Evolutionary conservation across 2,113 vertebrate species (phyloP), one percentile per base, ranked within the genome.

Genomic region (Smithornis capensis): DNA sequence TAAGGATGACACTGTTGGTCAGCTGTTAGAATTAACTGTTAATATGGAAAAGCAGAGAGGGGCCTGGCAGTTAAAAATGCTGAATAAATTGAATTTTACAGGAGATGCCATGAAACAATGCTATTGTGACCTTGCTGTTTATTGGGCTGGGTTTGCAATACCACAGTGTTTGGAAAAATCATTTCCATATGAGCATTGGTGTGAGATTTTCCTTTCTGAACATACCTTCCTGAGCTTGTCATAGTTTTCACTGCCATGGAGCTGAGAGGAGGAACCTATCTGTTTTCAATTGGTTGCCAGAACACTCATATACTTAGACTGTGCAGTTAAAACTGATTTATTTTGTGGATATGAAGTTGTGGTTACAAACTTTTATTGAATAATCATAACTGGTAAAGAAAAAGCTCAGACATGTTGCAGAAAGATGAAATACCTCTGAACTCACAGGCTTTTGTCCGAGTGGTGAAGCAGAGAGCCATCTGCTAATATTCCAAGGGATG

Each of bases 131-230:
- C 87, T 96, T 85, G 59, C 69, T 95, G 60, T 77, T 88, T 80
- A 71, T 60, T 86, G 71, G 55, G 35, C 50, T 87, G 81, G n/a
- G 78, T 91, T 81, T 95, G 67, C 59, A 95, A 91, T 74, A 86
- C 47, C 65, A 37, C 21, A 80, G 57, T 62, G 38, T 87, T 96
- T 68, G 28, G 67, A 56, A 90, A 90, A 92, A 96, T 95, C 78
- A 78, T 95, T 97, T 96, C 95, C 94, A 97, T 95, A 94, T 96
- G 95, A 92, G 38, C 35, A 42, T 7, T 85, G 69, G 83, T 95
- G 92, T 94, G 94, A 96, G 87, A 85, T 77, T 94, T 87, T 92
- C 25, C 74, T 87, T 93, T 93, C 87, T 92, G 87, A 74, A 56
- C 77, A 57, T 90, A 76, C 85, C 92, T 92, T 89, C 91, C 65